phyloP scores from a whole-genome alignment of 1,140 invertebrate species.

The Halictus rubicundus region DNA sequence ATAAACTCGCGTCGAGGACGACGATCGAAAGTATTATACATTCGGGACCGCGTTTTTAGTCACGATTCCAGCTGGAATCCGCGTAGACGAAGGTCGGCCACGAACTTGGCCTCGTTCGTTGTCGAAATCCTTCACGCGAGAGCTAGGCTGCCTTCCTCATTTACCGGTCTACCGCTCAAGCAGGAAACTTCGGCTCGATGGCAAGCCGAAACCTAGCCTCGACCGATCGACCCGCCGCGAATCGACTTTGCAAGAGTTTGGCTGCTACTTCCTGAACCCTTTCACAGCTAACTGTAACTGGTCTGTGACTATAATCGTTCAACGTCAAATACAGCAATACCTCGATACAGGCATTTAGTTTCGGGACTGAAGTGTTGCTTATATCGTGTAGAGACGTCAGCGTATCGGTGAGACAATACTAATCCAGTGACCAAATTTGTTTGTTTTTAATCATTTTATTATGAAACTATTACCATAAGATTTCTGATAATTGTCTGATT shows the following conservation, averaged over 20 bases:
- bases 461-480: too few species aligned
- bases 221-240: not conserved
- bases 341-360: too few species aligned
- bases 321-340: too few species aligned
- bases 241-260: not conserved
- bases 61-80: conserved; percentile 43
- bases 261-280: not conserved
- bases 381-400: too few species aligned
- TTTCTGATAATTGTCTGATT: too few species aligned
- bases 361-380: too few species aligned
- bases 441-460: too few species aligned
- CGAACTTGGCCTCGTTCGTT: conserved; percentile 55
- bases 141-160: not conserved
- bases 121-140: conserved; percentile 21
- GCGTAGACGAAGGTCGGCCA: conserved; percentile 24
- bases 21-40: conserved; percentile 67
- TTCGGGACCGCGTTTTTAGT: conserved; percentile 61
- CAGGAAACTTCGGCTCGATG: not conserved
- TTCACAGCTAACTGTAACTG: too few species aligned
- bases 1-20: conserved; percentile 19
- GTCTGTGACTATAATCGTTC: too few species aligned
- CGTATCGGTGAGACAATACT: too few species aligned
- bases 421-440: too few species aligned
- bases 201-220: not conserved
- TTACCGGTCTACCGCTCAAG: conserved; percentile 10